Conservation (phyloP, 2,888 invertebrate genomes). For the Tenthredo notha region DNA sequence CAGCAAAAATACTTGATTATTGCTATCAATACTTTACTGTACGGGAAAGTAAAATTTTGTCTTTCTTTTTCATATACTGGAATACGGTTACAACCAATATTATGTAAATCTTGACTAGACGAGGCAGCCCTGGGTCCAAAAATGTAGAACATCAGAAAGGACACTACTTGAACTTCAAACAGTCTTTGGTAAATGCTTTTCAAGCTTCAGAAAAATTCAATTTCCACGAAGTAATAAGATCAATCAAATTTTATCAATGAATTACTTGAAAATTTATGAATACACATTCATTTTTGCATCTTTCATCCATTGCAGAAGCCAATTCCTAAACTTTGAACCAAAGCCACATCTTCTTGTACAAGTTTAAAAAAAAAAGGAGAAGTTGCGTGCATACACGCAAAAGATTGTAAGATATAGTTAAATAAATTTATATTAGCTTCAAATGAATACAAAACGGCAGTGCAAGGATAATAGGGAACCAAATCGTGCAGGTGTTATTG, state of each 20-base stretch:
- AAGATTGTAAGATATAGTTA: constrained; percentile 9
- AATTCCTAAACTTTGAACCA: background rate
- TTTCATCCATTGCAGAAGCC: background rate
- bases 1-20: constrained; percentile 6
- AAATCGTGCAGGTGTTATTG: constrained; percentile 50
- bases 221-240: background rate
- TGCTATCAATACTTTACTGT: background rate
- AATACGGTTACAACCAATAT: background rate
- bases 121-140: background rate
- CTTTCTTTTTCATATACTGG: background rate
- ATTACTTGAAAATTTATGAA: background rate
- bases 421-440: constrained; percentile 44
- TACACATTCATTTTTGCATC: background rate
- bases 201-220: background rate
- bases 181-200: background rate
- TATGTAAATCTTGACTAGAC: background rate
- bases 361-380: background rate
- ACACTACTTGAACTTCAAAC: background rate
- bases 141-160: background rate
- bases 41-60: background rate
- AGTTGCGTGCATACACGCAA: background rate
- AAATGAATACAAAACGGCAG: constrained; percentile 30
- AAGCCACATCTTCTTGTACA: background rate
- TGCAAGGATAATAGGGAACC: constrained; percentile 33
- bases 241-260: background rate